Evolutionary conservation across 2,797 vertebrate genomes (phyloP).

Genomic region (Myioborus melanocephalus): DNA sequence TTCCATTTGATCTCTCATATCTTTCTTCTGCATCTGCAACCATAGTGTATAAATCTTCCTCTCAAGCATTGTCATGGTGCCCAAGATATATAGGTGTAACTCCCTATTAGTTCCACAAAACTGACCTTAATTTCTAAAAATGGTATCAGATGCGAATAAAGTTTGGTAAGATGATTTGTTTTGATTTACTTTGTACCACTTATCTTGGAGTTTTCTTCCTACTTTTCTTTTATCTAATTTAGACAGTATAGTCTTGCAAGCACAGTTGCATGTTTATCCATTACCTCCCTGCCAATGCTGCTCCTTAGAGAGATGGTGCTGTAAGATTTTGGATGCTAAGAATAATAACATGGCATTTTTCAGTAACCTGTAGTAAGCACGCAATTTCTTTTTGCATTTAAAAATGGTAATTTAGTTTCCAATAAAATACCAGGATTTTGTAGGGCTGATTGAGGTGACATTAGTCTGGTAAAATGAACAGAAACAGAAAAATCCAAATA

Average conservation of each 20-base stretch:
- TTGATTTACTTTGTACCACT: slow-evolving; percentile 82
- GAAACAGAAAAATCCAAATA: slow-evolving; percentile 42
- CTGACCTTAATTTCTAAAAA: slow-evolving; percentile 88
- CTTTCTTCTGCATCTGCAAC: slow-evolving; percentile 86
- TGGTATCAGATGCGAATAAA: slow-evolving; percentile 85
- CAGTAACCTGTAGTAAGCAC: slow-evolving; percentile 20
- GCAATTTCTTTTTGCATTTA: slow-evolving; percentile 54
- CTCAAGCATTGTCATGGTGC: slow-evolving; percentile 81
- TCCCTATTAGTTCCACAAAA: slow-evolving; percentile 85
- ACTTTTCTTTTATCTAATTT: slow-evolving; percentile 81
- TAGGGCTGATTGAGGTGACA: slow-evolving; percentile 36
- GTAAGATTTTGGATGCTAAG: slow-evolving; percentile 68
- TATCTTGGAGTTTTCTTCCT: slow-evolving; percentile 79
- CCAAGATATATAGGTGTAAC: slow-evolving; percentile 85
- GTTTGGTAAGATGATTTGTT: slow-evolving; percentile 82
- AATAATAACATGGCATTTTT: slow-evolving; percentile 63
- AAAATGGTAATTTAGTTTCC: slow-evolving; percentile 56
- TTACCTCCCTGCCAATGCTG: slow-evolving; percentile 66
- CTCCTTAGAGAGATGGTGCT: slow-evolving; percentile 71
- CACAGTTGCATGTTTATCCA: slow-evolving; percentile 72
- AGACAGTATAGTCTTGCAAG: slow-evolving; percentile 69
- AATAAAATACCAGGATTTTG: slow-evolving; percentile 11
- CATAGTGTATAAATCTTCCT: slow-evolving; percentile 90
- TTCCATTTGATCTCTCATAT: slow-evolving; percentile 91
- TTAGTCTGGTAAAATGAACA: slow-evolving; percentile 41